A percentile compares a stretch with the other conserved stretches of the same genome.
These are phyloP conservation scores for Yoshiicerus persimilis DNA, from an alignment of 1,140 invertebrate species.

Conservation along the genomic window DNA sequence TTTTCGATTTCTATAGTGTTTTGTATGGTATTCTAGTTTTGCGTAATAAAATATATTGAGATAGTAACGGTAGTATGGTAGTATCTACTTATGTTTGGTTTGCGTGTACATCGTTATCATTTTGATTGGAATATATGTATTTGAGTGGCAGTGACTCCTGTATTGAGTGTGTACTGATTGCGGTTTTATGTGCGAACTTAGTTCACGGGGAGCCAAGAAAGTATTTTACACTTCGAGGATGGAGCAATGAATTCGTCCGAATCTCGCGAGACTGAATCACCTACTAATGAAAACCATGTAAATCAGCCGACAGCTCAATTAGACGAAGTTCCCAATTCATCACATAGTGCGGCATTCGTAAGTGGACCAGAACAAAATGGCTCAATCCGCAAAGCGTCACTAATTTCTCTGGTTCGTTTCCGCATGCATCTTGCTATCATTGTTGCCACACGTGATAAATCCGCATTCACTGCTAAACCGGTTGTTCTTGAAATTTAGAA, in stretches of 20 bases:
- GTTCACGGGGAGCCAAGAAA: constrained; percentile 79
- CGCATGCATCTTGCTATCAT: too few relatives aligned
- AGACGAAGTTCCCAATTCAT: constrained; percentile 19
- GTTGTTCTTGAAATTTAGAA: background rate
- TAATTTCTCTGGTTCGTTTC: constrained; percentile 34
- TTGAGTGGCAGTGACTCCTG: too few relatives aligned
- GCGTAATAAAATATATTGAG: too few relatives aligned
- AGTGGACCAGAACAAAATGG: background rate
- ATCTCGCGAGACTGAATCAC: constrained; percentile 43
- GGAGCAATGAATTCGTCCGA: constrained; percentile 50
- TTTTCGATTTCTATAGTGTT: background rate
- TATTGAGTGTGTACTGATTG: background rate
- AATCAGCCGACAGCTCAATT: background rate
- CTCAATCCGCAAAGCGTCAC: constrained; percentile 32
- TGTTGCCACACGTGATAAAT: too few relatives aligned
- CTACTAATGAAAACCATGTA: constrained; percentile 12
- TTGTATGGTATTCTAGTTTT: too few relatives aligned
- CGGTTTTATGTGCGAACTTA: constrained; percentile 50
- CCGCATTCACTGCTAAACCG: too few relatives aligned
- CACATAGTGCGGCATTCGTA: background rate
- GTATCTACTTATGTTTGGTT: too few relatives aligned
- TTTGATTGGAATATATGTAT: too few relatives aligned
- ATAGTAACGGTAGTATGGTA: too few relatives aligned
- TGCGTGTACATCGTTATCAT: too few relatives aligned
- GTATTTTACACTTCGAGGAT: constrained; percentile 68